Percentiles rank a stretch among this genome's conserved stretches.
phyloP scores from a whole-genome alignment of 2,888 invertebrate species.

The Theristus sp. region DNA sequence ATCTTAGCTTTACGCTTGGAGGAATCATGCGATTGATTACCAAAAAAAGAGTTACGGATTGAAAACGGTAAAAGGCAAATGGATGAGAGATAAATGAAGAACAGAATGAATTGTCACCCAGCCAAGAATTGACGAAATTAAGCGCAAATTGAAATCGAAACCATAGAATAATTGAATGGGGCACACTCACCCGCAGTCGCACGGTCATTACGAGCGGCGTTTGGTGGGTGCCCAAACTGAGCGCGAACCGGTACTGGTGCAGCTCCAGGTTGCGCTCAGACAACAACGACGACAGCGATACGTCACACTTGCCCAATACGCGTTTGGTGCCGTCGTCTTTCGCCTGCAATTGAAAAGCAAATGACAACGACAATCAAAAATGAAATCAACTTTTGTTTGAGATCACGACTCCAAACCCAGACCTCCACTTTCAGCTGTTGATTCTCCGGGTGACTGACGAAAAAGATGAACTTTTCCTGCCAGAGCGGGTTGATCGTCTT shows the following conservation, averaged over 20 bases:
- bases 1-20: too few relatives aligned
- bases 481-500: constrained; percentile 73
- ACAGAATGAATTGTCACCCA: too few relatives aligned
- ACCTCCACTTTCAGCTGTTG: constrained; percentile 58
- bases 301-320: constrained; percentile 16
- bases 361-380: not conserved
- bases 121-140: not conserved
- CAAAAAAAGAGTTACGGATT: too few relatives aligned
- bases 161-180: not conserved
- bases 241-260: constrained; percentile 20
- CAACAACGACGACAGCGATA: constrained; percentile 17
- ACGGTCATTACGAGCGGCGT: constrained; percentile 23
- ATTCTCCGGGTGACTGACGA: constrained; percentile 73
- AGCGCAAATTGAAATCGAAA: not conserved
- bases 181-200: constrained; percentile 15
- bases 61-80: too few relatives aligned
- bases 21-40: too few relatives aligned
- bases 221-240: constrained; percentile 23
- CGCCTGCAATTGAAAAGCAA: constrained; percentile 14
- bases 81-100: too few relatives aligned
- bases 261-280: constrained; percentile 23
- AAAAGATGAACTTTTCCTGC: constrained; percentile 82
- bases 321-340: constrained; percentile 21
- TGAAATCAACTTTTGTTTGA: not conserved
- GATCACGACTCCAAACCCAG: too few relatives aligned